Evolutionary conservation across 2,113 vertebrate genomes (phyloP).

Genomic region (Pan paniscus): DNA sequence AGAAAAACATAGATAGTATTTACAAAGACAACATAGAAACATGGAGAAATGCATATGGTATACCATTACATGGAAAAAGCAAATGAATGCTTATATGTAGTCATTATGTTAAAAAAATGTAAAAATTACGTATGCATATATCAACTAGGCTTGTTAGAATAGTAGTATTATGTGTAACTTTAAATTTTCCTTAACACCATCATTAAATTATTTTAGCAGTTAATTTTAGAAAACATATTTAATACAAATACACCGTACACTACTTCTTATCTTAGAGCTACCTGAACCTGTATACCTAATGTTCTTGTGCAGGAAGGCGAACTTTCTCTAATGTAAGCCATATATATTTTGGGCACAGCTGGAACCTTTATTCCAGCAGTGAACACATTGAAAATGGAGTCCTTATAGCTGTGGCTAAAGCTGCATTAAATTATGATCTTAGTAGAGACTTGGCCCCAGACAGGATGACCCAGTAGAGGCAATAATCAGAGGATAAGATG

Average conservation of each 20-base stretch:
- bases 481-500: not conserved
- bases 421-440: slow-evolving; percentile 22
- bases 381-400: slow-evolving; percentile 26
- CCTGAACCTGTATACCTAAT: no score
- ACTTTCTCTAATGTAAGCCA: not conserved
- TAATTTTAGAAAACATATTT: not conserved
- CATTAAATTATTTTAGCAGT: not conserved
- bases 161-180: not conserved
- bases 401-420: not conserved
- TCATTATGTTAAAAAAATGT: not conserved
- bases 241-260: not conserved
- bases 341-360: not conserved
- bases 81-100: not conserved
- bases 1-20: slow-evolving; percentile 26
- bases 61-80: not conserved
- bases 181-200: not conserved
- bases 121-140: not conserved
- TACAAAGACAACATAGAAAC: not conserved
- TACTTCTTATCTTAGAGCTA: not conserved
- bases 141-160: not conserved
- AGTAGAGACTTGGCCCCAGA: slow-evolving; percentile 49
- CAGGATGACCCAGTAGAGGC: not conserved
- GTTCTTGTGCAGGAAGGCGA: not conserved
- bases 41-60: not conserved
- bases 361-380: not conserved